These are phyloP conservation scores for Thereva unica DNA, from an alignment of 2,888 invertebrate species.

Conservation along the genomic window DNA sequence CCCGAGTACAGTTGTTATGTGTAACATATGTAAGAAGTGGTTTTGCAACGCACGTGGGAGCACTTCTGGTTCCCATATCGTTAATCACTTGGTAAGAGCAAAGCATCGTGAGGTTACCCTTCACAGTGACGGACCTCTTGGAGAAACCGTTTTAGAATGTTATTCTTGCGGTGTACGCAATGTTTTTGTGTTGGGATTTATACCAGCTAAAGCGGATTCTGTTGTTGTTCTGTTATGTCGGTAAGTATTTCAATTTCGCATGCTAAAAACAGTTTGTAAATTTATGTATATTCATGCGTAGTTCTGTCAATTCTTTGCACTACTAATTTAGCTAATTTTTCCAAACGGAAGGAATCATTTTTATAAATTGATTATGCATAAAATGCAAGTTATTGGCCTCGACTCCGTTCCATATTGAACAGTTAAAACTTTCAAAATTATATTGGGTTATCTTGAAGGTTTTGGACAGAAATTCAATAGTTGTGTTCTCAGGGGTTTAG, in stretches of 20 bases:
- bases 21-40: slow-evolving; percentile 98
- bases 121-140: slow-evolving; percentile 95
- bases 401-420: no score
- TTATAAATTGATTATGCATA: no score
- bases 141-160: slow-evolving; percentile 97
- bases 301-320: no score
- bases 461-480: no score
- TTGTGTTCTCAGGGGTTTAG: no score
- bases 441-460: no score
- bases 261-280: neutral
- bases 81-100: slow-evolving; percentile 98
- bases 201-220: slow-evolving; percentile 98
- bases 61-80: slow-evolving; percentile 97
- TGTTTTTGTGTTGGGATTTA: slow-evolving; percentile 97
- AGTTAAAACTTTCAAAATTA: no score
- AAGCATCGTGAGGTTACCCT: slow-evolving; percentile 99
- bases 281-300: neutral
- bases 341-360: no score
- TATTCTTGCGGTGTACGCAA: slow-evolving; percentile 98
- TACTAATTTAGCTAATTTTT: no score
- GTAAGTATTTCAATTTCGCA: slow-evolving; percentile 50
- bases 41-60: slow-evolving; percentile 99
- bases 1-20: slow-evolving; percentile 96
- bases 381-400: no score
- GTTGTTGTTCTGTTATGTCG: slow-evolving; percentile 96